Evolutionary conservation across 2,888 invertebrate genomes (phyloP).

Genomic region (Siphlonurus alternatus): DNA sequence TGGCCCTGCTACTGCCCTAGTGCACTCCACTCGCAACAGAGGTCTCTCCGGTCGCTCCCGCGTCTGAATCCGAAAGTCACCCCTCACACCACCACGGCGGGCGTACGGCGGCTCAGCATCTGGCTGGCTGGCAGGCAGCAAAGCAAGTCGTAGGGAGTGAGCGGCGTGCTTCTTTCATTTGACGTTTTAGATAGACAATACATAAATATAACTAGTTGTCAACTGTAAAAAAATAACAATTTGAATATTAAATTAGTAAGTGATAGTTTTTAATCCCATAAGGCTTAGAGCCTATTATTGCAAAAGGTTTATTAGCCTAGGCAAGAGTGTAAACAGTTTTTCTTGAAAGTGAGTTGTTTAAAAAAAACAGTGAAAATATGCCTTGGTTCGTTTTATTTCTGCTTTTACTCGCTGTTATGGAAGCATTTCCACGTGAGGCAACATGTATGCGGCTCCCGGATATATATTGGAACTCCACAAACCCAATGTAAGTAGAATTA

Average conservation of each 20-base stretch:
- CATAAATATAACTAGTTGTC: background rate
- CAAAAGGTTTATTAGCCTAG: background rate
- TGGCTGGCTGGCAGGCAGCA: background rate
- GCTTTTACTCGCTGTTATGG: conserved; percentile 32
- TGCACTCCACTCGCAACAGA: background rate
- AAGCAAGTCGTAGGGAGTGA: background rate
- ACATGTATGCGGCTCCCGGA: conserved; percentile 32
- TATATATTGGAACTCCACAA: conserved; percentile 37
- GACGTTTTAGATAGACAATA: background rate
- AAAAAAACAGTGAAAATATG: conserved; percentile 20
- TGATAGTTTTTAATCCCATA: background rate
- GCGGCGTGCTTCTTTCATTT: background rate
- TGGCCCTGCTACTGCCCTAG: background rate
- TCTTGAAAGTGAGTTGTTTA: no score
- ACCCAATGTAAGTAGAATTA: conserved; percentile 32
- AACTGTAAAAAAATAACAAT: background rate
- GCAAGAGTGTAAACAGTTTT: background rate
- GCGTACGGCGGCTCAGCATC: background rate
- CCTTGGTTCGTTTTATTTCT: conserved; percentile 34
- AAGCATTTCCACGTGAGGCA: conserved; percentile 33
- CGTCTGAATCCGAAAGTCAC: background rate
- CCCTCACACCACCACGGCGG: background rate
- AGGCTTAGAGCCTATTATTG: background rate
- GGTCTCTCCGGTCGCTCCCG: background rate
- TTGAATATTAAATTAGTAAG: background rate